A percentile compares a stretch with the other conserved stretches of the same genome.
phyloP scores from a whole-genome alignment of 1,140 invertebrate species.

The Heterodera schachtii region DNA sequence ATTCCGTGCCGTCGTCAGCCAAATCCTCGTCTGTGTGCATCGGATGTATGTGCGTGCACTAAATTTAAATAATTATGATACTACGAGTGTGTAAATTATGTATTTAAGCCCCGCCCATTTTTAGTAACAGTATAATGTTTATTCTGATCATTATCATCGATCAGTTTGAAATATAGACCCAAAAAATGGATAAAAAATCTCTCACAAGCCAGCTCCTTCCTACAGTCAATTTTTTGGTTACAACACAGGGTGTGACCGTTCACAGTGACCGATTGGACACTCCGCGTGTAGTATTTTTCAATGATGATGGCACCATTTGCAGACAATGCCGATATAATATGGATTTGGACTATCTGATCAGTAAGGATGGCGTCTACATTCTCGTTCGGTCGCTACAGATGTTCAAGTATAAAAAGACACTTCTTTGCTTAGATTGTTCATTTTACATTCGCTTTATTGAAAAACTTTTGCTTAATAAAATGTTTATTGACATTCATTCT shows the following conservation, averaged over 20 bases:
- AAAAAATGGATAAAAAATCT: not conserved
- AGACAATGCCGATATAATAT: not conserved
- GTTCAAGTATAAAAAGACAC: constrained; percentile 13
- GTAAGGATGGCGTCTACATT: not conserved
- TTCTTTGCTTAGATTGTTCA: not conserved
- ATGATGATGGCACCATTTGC: not conserved
- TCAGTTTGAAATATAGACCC: not conserved
- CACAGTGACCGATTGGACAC: not conserved
- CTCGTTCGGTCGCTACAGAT: not conserved
- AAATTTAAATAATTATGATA: not conserved
- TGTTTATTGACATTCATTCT: not conserved
- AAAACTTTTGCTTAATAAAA: not conserved
- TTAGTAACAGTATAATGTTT: not conserved
- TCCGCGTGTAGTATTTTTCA: not conserved
- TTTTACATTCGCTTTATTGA: not conserved
- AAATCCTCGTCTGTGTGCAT: not conserved
- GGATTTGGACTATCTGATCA: not conserved
- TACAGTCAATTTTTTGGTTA: not conserved
- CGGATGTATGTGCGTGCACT: not conserved
- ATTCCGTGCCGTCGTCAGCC: too few species aligned
- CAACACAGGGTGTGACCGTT: not conserved
- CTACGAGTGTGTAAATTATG: not conserved
- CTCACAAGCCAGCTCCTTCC: not conserved
- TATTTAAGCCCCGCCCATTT: not conserved
- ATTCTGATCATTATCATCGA: not conserved